Conservation (phyloP, 2,797 vertebrate species). For the Lycodopsis pacificus region DNA sequence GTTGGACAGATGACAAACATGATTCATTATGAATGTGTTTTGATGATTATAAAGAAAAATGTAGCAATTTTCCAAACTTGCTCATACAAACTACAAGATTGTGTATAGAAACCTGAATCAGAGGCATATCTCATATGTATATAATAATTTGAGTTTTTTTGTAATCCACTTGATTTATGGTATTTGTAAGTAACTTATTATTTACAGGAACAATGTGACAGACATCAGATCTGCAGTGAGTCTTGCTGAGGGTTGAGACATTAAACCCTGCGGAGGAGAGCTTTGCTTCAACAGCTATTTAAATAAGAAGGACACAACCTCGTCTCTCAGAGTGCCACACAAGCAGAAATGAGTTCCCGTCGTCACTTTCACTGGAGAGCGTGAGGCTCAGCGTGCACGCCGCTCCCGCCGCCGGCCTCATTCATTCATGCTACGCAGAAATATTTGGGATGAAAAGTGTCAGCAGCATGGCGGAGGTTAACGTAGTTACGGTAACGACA, state of each 20-base stretch:
- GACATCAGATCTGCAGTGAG: neutral
- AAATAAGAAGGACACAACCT: neutral
- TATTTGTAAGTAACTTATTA: too few species aligned
- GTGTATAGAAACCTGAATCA: too few species aligned
- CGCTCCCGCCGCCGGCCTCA: conserved; percentile 15
- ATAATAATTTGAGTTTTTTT: too few species aligned
- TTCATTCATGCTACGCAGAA: conserved; percentile 24
- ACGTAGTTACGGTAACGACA: conserved; percentile 71
- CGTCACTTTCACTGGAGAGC: neutral
- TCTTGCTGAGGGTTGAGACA: neutral
- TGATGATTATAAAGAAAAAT: too few species aligned
- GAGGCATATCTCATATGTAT: too few species aligned
- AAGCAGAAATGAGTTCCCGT: neutral
- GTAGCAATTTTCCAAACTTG: too few species aligned
- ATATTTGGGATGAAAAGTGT: conserved; percentile 53
- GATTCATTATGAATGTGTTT: too few species aligned
- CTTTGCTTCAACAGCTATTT: neutral
- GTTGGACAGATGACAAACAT: too few species aligned
- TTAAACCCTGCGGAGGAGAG: neutral
- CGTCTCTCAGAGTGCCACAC: neutral
- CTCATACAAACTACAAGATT: too few species aligned
- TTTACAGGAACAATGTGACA: too few species aligned
- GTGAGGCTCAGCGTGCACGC: neutral
- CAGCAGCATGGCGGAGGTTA: conserved; percentile 56
- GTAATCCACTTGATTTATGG: too few species aligned